These are phyloP conservation scores for Lycophotia porphyrea DNA, from an alignment of 2,888 invertebrate genomes.

Conservation along the genomic window DNA sequence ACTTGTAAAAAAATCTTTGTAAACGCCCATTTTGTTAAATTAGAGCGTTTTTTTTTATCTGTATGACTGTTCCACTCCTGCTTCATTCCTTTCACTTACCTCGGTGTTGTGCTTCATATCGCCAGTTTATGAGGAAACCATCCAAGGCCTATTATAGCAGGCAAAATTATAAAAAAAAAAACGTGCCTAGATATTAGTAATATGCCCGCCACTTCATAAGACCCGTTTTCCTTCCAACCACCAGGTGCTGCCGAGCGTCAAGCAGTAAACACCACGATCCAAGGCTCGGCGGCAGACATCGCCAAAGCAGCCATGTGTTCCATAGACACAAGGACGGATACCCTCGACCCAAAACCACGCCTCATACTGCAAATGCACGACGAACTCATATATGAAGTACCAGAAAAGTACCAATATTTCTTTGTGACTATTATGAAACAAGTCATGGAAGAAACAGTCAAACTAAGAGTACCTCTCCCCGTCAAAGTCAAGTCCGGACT, in stretches of 20 bases:
- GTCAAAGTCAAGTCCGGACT: slow-evolving; percentile 96
- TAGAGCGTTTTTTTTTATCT: not conserved
- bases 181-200: not conserved
- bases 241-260: slow-evolving; percentile 97
- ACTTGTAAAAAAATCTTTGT: not conserved
- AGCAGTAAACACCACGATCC: slow-evolving; percentile 98
- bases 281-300: slow-evolving; percentile 99
- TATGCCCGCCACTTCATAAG: not conserved
- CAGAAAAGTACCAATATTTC: slow-evolving; percentile 87
- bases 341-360: slow-evolving; percentile 84
- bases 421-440: slow-evolving; percentile 92
- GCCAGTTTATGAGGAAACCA: not conserved
- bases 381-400: slow-evolving; percentile 98
- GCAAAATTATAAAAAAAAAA: not conserved
- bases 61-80: not conserved
- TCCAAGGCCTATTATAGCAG: not conserved
- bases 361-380: slow-evolving; percentile 98
- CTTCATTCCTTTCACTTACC: not conserved
- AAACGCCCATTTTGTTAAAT: not conserved
- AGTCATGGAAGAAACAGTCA: slow-evolving; percentile 95
- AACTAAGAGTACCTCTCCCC: slow-evolving; percentile 94
- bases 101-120: not conserved
- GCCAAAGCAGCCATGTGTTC: slow-evolving; percentile 97
- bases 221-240: not conserved
- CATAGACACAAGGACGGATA: slow-evolving; percentile 91